phyloP scores from a whole-genome alignment of 2,888 invertebrate genomes.

The Seira sanloemensis region DNA sequence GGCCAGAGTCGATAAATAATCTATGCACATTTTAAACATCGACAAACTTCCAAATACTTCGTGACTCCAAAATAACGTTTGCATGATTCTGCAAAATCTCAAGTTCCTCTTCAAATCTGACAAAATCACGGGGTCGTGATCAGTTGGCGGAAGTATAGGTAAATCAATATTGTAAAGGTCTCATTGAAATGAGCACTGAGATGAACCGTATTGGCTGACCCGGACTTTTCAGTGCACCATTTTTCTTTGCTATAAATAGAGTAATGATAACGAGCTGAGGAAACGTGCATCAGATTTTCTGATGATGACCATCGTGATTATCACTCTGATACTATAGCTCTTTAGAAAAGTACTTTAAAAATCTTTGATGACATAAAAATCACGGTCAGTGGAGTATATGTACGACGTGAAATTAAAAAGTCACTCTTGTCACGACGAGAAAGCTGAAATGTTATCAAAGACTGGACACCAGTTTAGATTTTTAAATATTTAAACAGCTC shows the following conservation, averaged over 20 bases:
- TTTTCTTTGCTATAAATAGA: not conserved
- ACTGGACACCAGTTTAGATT: no score
- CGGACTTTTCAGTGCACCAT: not conserved
- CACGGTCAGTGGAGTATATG: slow-evolving; percentile 7
- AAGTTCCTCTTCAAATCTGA: not conserved
- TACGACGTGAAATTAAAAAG: slow-evolving; percentile 10
- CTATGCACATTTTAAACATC: no score
- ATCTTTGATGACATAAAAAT: not conserved
- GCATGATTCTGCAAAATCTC: not conserved
- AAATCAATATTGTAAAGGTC: no score
- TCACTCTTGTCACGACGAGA: slow-evolving; percentile 25
- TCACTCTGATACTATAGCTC: no score
- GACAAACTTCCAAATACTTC: not conserved
- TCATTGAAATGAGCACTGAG: no score
- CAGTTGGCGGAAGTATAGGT: not conserved
- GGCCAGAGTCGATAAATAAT: no score
- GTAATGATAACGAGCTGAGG: not conserved
- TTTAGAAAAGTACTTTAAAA: slow-evolving; percentile 4
- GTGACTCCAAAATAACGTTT: not conserved
- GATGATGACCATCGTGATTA: not conserved
- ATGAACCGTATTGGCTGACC: no score
- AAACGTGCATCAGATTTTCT: not conserved
- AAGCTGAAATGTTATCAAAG: no score
- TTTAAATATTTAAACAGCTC: no score
- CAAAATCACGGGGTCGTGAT: not conserved